A percentile compares a stretch with the other conserved stretches of the same genome.
These are phyloP conservation scores for Saguinus oedipus DNA, from an alignment of 2,797 vertebrate genomes.

Conservation along the genomic window DNA sequence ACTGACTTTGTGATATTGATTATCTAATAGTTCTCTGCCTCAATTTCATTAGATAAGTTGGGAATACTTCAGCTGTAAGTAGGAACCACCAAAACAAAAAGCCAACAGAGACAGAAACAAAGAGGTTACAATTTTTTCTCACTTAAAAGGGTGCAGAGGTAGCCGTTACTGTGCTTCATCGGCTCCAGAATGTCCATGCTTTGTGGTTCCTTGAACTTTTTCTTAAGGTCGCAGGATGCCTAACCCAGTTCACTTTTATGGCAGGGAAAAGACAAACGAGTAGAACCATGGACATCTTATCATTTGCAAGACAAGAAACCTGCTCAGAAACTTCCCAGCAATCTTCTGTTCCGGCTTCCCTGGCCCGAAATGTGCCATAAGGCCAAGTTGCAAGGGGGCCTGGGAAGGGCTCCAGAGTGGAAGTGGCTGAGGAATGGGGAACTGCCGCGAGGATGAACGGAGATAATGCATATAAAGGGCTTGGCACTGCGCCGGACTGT, in stretches of 20 bases:
- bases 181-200: not conserved
- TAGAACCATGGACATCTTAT: not conserved
- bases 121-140: too few species aligned
- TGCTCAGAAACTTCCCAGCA: not conserved
- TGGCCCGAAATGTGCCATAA: not conserved
- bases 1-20: not conserved
- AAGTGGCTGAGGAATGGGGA: not conserved
- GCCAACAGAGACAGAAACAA: not conserved
- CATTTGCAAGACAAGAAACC: not conserved
- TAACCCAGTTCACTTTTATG: not conserved
- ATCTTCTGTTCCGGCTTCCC: not conserved
- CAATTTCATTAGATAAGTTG: not conserved
- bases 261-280: not conserved
- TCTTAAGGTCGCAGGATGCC: not conserved
- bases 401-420: too few species aligned
- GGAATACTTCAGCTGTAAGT: not conserved
- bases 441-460: fast-evolving
- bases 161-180: not conserved
- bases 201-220: not conserved
- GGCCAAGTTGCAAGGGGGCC: too few species aligned
- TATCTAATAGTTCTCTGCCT: not conserved
- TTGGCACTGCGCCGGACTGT: not conserved
- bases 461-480: not conserved
- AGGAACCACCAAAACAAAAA: not conserved
- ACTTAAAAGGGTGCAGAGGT: not conserved